Base-by-base conservation (phyloP, 1,140 invertebrate genomes). In the Liolophura sinensis region DNA sequence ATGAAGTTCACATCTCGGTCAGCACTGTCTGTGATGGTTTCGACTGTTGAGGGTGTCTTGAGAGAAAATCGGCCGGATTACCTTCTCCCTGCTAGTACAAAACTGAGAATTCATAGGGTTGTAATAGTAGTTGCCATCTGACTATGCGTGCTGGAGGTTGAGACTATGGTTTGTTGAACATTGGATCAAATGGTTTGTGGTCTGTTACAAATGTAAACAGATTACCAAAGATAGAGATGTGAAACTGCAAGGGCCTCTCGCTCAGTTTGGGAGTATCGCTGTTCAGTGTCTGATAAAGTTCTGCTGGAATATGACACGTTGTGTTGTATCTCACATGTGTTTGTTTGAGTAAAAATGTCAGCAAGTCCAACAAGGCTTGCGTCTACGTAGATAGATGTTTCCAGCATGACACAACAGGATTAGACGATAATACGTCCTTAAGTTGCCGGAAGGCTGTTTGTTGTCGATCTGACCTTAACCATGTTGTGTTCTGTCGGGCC, bases 221-320 rank as follows among this genome's bases (percentile, higher is more conserved):
- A n/a, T 68, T 68, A 24, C 85, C 85, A 40, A 82, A 76, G 27
- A 82, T 68, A 40, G 73, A 88, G 9, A 76, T 71, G 50, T 80
- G 68, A 66, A 86, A 87, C 68, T 11, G 78, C 85, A 25, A 85
- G 63, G 25, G 70, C 76, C 72, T 87, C 83, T 51, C 75, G 72
- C 69, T 88, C 85, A 31, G 77, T 84, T 15, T 82, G 84, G 0
- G 73, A 76, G 64, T 86, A 86, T 5, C 74, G 40, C 49, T 69
- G 65, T 61, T 81, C 72, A 11, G 69, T 62, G 25, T 67, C 51
- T 27, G 64, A 69, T 6, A 78, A 62, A 24, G 59, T 31, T 56
- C 72, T 27, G 54, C 65, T 72, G 4, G 62, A 66, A 65, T 69
- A 79, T 47, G 48, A 48, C 27, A 70, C 47, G 18, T 65, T 49